Evolutionary conservation across 1,140 invertebrate species (phyloP).

Genomic region (Yoshiicerus persimilis): DNA sequence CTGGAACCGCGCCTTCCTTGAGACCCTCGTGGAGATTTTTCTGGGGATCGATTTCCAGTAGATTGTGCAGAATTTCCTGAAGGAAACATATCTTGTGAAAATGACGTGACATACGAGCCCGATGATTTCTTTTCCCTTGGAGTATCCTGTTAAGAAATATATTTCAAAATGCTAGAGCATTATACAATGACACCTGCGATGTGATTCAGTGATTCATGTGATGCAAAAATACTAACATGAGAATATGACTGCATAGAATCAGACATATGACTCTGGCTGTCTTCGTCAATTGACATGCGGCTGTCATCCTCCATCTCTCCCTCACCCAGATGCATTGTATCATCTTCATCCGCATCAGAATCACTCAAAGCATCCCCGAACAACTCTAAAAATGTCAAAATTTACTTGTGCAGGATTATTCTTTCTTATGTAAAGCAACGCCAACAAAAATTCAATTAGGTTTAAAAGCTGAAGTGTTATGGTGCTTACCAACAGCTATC

Average conservation of each 20-base stretch:
- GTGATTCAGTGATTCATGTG: no score
- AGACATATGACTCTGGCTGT: constrained; percentile 66
- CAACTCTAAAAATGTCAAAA: constrained; percentile 66
- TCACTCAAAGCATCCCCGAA: constrained; percentile 68
- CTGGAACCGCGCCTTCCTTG: background rate
- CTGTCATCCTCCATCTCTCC: constrained; percentile 72
- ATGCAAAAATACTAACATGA: no score
- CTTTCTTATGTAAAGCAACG: background rate
- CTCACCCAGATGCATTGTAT: constrained; percentile 56
- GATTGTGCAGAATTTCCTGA: background rate
- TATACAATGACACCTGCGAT: no score
- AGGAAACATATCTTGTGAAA: constrained; percentile 42
- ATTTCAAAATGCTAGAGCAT: no score
- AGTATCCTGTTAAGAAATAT: no score
- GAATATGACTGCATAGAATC: constrained; percentile 66
- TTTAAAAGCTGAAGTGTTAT: no score
- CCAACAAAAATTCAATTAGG: no score
- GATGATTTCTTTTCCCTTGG: background rate
- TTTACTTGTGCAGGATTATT: background rate
- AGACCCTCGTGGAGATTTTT: constrained; percentile 10
- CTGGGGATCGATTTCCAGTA: background rate
- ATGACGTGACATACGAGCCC: constrained; percentile 32
- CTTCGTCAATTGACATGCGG: constrained; percentile 71
- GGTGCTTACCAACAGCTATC: constrained; percentile 44
- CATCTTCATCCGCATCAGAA: constrained; percentile 58